phyloP scores from a whole-genome alignment of 2,797 vertebrate species.

The Erithacus rubecula region DNA sequence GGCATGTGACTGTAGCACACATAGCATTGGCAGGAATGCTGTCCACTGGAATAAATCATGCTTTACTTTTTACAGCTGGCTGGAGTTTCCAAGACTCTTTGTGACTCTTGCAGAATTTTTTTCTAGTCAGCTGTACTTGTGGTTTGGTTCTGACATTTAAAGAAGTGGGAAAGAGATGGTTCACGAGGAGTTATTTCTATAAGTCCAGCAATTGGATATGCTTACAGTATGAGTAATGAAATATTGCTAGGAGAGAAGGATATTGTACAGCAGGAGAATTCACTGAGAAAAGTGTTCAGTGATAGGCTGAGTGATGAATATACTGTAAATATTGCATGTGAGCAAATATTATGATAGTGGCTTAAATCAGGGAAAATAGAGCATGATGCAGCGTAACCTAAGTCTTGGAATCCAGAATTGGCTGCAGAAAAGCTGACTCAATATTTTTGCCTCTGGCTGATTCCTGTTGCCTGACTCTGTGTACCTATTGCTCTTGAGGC shows the following conservation, averaged over 20 bases:
- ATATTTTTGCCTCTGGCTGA: constrained; percentile 22
- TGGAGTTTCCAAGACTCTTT: neutral
- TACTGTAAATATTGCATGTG: neutral
- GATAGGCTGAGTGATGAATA: neutral
- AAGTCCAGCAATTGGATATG: neutral
- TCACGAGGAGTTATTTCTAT: neutral
- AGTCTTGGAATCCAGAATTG: neutral
- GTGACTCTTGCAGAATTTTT: neutral
- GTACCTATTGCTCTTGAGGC: neutral
- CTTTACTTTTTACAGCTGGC: neutral
- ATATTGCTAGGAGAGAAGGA: neutral
- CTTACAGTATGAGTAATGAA: neutral
- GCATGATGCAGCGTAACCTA: neutral
- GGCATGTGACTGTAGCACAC: neutral
- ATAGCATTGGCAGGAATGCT: neutral
- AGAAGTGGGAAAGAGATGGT: neutral
- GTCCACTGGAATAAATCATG: neutral
- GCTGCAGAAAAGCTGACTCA: constrained; percentile 11
- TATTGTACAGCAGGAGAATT: neutral
- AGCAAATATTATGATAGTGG: neutral
- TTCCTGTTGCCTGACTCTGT: neutral
- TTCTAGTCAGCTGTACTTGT: neutral
- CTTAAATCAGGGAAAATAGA: neutral
- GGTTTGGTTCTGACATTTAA: neutral
- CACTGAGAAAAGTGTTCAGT: neutral